phyloP scores from a whole-genome alignment of 2,797 vertebrate genomes.

The Megaceryle alcyon region DNA sequence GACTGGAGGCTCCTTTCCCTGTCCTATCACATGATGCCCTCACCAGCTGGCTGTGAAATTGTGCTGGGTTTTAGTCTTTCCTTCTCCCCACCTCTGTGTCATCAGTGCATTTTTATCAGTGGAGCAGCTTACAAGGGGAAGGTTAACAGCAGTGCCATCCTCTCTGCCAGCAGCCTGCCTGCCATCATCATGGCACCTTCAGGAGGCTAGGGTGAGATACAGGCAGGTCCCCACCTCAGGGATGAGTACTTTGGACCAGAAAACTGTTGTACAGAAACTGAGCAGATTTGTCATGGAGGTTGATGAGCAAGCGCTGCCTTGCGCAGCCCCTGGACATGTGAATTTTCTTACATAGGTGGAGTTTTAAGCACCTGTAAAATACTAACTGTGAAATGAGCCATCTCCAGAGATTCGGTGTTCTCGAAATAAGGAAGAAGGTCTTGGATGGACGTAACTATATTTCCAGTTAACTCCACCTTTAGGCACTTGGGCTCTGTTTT shows the following conservation, averaged over 20 bases:
- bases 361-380: background rate
- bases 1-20: background rate
- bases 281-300: background rate
- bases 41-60: background rate
- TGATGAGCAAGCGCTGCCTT: background rate
- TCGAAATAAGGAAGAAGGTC: background rate
- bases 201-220: background rate
- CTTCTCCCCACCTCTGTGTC: background rate
- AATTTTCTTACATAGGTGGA: background rate
- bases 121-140: background rate
- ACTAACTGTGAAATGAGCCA: background rate
- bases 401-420: background rate
- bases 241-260: background rate
- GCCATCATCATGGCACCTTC: background rate
- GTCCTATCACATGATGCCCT: fast-evolving
- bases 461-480: background rate
- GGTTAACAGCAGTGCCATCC: fast-evolving
- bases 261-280: no score
- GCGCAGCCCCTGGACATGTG: fast-evolving
- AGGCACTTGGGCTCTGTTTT: background rate
- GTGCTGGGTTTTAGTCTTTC: background rate
- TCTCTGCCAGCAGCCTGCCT: background rate
- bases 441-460: background rate
- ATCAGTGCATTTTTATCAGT: background rate
- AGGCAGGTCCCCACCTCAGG: background rate